A percentile compares a stretch with the other conserved stretches of the same genome.
phyloP scores from a whole-genome alignment of 2,797 vertebrate species.

The Lepidocolaptes lacrymiger region DNA sequence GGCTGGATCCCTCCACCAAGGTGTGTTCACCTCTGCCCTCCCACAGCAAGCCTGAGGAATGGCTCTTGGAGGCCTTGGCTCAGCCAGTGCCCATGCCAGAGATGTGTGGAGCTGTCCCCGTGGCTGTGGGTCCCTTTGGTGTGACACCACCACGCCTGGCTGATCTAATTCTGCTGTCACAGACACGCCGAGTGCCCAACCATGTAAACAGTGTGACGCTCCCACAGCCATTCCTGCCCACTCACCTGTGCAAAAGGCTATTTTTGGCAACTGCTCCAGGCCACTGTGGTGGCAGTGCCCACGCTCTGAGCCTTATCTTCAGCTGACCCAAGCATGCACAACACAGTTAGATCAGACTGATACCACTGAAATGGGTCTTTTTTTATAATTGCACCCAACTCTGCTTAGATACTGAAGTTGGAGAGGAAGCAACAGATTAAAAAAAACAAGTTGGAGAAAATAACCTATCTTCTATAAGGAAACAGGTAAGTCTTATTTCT shows the following conservation, averaged over 20 bases:
- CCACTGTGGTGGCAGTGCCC: background rate
- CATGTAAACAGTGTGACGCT: conserved; percentile 59
- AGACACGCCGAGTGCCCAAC: conserved; percentile 31
- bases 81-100: background rate
- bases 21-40: background rate
- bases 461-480: background rate
- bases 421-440: background rate
- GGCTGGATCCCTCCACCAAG: background rate
- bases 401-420: background rate
- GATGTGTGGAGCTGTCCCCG: background rate
- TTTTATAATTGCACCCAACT: background rate
- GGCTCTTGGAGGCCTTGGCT: background rate
- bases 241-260: conserved; percentile 73
- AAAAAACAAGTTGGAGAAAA: background rate
- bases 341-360: background rate
- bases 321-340: background rate
- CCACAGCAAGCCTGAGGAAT: background rate
- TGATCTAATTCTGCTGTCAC: conserved; percentile 37
- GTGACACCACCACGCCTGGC: conserved; percentile 21
- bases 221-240: conserved; percentile 62
- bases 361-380: background rate
- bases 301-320: background rate
- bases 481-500: background rate
- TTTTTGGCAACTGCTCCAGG: conserved; percentile 72
- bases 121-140: background rate